Conservation (phyloP, 2,888 invertebrate species). For the Clitarchus hookeri region DNA sequence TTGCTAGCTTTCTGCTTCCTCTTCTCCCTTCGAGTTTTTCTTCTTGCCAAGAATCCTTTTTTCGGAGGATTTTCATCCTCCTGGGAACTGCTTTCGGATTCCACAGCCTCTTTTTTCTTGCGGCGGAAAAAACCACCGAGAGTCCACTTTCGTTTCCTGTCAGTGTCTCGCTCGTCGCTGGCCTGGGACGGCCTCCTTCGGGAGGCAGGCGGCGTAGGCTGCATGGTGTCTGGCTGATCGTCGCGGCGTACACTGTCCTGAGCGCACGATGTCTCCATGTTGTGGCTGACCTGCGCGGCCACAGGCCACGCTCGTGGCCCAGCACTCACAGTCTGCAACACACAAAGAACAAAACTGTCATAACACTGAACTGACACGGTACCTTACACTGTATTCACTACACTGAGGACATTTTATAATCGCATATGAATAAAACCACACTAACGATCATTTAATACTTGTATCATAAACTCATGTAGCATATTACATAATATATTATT, state of each 20-base stretch:
- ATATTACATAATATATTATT: too few relatives aligned
- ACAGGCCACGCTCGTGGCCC: constrained; percentile 57
- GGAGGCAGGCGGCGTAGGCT: not conserved
- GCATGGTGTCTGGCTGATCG: constrained; percentile 21
- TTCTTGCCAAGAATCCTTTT: constrained; percentile 52
- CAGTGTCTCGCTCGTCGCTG: constrained; percentile 52
- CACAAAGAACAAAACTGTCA: constrained; percentile 37
- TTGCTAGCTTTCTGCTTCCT: constrained; percentile 60
- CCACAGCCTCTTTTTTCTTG: constrained; percentile 72
- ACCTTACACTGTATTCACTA: too few relatives aligned
- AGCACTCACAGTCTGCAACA: constrained; percentile 56
- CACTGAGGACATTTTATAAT: too few relatives aligned
- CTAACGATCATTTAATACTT: too few relatives aligned
- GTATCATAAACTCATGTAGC: too few relatives aligned
- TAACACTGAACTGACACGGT: not conserved
- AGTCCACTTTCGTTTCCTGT: constrained; percentile 78
- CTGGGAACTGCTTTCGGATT: constrained; percentile 61
- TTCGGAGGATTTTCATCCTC: constrained; percentile 55
- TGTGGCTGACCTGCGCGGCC: constrained; percentile 18
- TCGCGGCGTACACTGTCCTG: constrained; percentile 27
- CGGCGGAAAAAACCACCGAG: constrained; percentile 75
- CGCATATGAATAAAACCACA: too few relatives aligned
- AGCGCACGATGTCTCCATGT: constrained; percentile 27
- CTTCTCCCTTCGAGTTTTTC: constrained; percentile 52
- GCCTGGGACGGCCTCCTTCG: constrained; percentile 33